Evolutionary conservation across 2,113 vertebrate genomes (phyloP), one percentile per base, ranked within the genome.

Genomic region (Phalacrocorax carbo): DNA sequence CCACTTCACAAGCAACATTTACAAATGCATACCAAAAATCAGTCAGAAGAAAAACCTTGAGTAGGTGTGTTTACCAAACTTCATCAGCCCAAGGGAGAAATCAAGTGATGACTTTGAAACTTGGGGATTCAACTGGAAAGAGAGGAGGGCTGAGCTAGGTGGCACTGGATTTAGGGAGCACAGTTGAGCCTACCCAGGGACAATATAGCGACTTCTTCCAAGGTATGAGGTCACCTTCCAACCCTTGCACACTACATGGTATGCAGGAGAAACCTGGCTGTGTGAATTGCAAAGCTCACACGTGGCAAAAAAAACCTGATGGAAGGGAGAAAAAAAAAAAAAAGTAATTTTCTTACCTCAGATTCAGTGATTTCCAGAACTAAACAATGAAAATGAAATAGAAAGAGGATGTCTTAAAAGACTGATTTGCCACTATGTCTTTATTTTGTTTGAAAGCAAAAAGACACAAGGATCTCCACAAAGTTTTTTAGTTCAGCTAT

Each of bases 201-300:
- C 55, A 82, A 29, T 6, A 40, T 19, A 49, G 21, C 0, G 0
- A 70, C 27, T 52, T 40, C 48, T 48, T 64, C 40, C 34, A 70
- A 36, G 21, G 25, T 6, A 22, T 0, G 0, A 11, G 18, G n/a
- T 83, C 36, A 48, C 46, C n/a, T 57, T 44, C 46, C 40, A 19
- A 61, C 36, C 62, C 40, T 36, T 66, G 13, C 1, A 3, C 23
- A 34, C 13, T 32, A 8, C 1, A 2, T 9, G 17, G 29, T 29
- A 23, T 5, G 6, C 0, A 0, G 9, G 29, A 76, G 8, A 76
- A 72, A 77, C 32, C 8, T 15, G 22, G 10, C 15, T 90, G 26
- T 27, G 10, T 23, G 48, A 79, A 40, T 49, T 68, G n/a, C 42
- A 76, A 48, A 82, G 42, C 7, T 88, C n/a, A 55, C 36, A 54